Base-by-base conservation (phyloP, 2,888 invertebrate genomes). In the Dorcus hopei region DNA sequence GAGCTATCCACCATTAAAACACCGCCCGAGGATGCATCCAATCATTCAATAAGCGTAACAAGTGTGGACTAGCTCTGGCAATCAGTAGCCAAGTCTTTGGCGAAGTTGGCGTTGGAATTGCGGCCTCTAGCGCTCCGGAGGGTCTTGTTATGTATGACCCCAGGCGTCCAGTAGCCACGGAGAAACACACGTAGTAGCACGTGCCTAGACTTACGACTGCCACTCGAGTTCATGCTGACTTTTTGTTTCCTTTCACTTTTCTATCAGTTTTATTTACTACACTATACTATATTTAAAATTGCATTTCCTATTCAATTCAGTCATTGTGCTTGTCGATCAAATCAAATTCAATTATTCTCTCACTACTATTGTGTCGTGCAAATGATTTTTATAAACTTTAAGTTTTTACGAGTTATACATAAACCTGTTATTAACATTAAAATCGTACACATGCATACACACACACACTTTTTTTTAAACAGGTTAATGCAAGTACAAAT, bases 1-100 rank as follows among this genome's bases (percentile, higher is more conserved):
- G 66, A 69, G 67, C 66, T 63, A 67, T 70, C 54, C 63, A 63
- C 75, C 76, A 77, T 77, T 77, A 77, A 76, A 77, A 76, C 73
- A 60, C 58, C 58, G 70, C 77, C 73, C 54, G 64, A 63, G 72
- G 56, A 50, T 33, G 56, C 61, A 68, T 71, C 69, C 73, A 73
- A 75, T 76, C 74, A 72, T 72, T 73, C 74, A 72, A 74, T 72
- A 73, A 74, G 69, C 62, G 59, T 64, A 64, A 64, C 61, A 62
- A 62, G 65, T 64, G 67, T 61, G 61, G 67, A 60, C 54, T 48
- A 61, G 55, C 59, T 49, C 55, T 62, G 67, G 68, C 68, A 69
- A 68, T 69, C 67, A 68, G 68, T 68, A 65, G 68, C 68, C 67
- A 65, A 67, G 65, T 59, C 66, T 70, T 71, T 59, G 61, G 52